A percentile compares a stretch with the other conserved stretches of the same genome.
These are phyloP conservation scores for Isurus oxyrinchus DNA, from an alignment of 2,113 vertebrate species.

Conservation along the genomic window DNA sequence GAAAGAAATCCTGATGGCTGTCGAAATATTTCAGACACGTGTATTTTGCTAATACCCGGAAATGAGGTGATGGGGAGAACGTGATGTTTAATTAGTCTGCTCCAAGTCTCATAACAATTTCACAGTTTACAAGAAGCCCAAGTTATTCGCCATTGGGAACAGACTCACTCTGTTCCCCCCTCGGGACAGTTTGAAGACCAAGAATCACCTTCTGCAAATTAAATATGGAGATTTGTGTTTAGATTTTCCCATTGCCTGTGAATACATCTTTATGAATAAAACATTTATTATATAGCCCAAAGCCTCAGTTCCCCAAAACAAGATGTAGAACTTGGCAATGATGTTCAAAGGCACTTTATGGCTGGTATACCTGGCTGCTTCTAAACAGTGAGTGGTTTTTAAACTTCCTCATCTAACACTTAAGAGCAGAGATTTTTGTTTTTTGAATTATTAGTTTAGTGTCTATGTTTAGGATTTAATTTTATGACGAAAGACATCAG, in stretches of 20 bases:
- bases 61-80: conserved; percentile 16
- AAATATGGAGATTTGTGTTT: conserved; percentile 27
- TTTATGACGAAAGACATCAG: background rate
- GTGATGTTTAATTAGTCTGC: conserved; percentile 17
- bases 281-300: background rate
- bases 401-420: background rate
- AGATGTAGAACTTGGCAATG: background rate
- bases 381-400: background rate
- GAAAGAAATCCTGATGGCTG: background rate
- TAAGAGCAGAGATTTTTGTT: background rate
- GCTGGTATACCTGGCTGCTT: background rate
- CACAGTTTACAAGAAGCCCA: background rate
- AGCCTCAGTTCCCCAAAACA: background rate
- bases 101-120: background rate
- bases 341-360: background rate
- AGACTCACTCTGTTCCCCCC: background rate
- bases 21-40: background rate
- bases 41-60: background rate
- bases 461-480: background rate
- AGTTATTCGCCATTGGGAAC: background rate
- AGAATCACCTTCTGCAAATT: background rate
- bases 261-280: conserved; percentile 3
- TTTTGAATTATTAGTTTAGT: background rate
- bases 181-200: background rate
- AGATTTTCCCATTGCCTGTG: background rate